These are phyloP conservation scores for Drosophila cracens DNA, from an alignment of 2,888 invertebrate genomes.

Conservation along the genomic window DNA sequence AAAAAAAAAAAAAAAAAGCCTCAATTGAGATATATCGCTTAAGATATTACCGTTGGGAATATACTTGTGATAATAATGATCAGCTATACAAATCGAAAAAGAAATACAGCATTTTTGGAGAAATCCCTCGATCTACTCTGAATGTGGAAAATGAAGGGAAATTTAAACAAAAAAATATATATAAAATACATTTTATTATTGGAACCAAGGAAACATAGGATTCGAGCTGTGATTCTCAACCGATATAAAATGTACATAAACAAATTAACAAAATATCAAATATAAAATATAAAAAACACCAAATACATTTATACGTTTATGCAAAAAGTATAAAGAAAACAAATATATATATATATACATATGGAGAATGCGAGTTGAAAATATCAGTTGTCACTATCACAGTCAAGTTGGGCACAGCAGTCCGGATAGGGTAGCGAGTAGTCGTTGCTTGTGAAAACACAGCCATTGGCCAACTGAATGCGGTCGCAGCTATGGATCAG, in stretches of 20 bases:
- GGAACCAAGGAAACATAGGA: neutral
- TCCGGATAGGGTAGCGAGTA: slow-evolving; percentile 67
- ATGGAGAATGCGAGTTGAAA: neutral
- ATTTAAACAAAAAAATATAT: neutral
- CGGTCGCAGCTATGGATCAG: slow-evolving; percentile 64
- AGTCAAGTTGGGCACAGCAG: slow-evolving; percentile 60
- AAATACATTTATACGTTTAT: neutral
- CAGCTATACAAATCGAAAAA: neutral
- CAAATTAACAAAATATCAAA: neutral
- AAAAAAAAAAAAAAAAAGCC: neutral
- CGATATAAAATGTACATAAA: neutral
- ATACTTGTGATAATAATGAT: neutral
- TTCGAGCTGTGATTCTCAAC: neutral
- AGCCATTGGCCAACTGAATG: slow-evolving; percentile 47
- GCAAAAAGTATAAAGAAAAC: neutral
- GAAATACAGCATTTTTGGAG: neutral
- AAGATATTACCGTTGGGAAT: neutral
- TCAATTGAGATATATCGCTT: neutral
- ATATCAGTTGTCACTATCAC: slow-evolving; percentile 15
- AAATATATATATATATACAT: neutral
- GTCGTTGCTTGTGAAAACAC: slow-evolving; percentile 55
- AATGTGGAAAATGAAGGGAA: neutral
- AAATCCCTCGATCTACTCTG: too few relatives aligned
- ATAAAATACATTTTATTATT: neutral
- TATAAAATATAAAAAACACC: neutral